Evolutionary conservation across 2,113 vertebrate genomes (phyloP).

Genomic region (Nerophis lumbriciformis): DNA sequence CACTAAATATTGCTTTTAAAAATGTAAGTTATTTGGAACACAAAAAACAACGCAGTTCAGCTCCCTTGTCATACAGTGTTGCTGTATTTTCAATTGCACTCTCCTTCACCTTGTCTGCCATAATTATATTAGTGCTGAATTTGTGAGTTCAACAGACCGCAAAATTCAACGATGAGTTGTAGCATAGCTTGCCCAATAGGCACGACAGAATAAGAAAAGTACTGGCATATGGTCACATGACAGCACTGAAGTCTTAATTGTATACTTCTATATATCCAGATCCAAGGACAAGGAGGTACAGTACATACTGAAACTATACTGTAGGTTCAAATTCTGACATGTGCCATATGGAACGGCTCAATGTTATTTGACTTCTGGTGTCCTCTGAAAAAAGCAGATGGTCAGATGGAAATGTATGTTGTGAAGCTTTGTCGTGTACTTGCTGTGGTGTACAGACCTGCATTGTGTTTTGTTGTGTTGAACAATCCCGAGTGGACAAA

Average conservation of each 20-base stretch:
- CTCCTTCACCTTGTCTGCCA: background rate
- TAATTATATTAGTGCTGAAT: background rate
- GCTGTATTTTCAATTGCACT: background rate
- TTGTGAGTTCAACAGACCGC: background rate
- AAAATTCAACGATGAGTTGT: background rate
- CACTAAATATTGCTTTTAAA: too few relatives aligned
- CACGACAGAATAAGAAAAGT: too few relatives aligned
- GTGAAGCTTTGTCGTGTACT: conserved; percentile 21
- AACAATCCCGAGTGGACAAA: conserved; percentile 36
- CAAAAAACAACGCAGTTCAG: background rate
- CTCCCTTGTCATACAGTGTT: background rate
- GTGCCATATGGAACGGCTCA: conserved; percentile 1
- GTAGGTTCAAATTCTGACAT: background rate
- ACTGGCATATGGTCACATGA: too few relatives aligned
- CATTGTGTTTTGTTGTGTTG: conserved; percentile 35
- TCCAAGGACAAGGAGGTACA: background rate
- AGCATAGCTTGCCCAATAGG: background rate
- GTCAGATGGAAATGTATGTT: conserved; percentile 12
- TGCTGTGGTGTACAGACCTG: conserved; percentile 32
- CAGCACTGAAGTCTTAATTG: too few relatives aligned
- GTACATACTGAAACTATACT: background rate
- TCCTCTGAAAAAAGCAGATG: conserved; percentile 18
- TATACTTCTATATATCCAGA: background rate
- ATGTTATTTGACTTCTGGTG: conserved; percentile 13
- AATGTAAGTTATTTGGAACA: background rate